Evolutionary conservation across 1,140 invertebrate species (phyloP).

Genomic region (Apocrypta bakeri): DNA sequence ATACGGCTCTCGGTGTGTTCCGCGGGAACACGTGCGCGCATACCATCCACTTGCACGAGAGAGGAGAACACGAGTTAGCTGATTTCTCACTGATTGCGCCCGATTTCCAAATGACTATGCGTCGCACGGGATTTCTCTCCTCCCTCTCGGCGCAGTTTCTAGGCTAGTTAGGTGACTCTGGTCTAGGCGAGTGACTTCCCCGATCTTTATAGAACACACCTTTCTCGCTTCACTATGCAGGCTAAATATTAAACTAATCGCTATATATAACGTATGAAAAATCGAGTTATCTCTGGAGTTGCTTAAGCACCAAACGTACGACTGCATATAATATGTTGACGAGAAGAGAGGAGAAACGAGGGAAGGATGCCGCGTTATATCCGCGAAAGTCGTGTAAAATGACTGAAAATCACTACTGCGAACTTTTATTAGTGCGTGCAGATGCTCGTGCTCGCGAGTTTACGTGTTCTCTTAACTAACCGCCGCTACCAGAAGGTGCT

Average conservation of each 20-base stretch:
- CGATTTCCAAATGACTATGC: conserved; percentile 23
- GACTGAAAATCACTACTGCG: conserved; percentile 7
- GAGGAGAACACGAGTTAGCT: conserved; percentile 8
- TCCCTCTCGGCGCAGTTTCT: background rate
- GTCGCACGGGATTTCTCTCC: conserved; percentile 5
- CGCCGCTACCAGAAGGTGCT: conserved; percentile 35
- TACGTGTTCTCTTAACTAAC: conserved; percentile 45
- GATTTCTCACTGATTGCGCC: conserved; percentile 40
- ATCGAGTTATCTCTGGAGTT: too few relatives aligned
- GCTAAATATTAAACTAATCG: too few relatives aligned
- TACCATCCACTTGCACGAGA: background rate
- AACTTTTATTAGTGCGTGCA: conserved; percentile 40
- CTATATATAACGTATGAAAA: background rate
- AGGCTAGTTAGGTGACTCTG: background rate
- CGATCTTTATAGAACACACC: background rate
- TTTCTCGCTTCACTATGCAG: background rate
- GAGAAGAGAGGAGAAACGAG: background rate
- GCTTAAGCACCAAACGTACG: too few relatives aligned
- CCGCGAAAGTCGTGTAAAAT: conserved; percentile 27
- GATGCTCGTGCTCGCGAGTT: conserved; percentile 53
- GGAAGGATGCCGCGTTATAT: conserved; percentile 25
- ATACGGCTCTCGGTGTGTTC: background rate
- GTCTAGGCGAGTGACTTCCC: background rate
- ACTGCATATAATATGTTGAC: background rate
- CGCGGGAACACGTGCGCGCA: conserved; percentile 46